Evolutionary conservation across 2,888 invertebrate species (phyloP), one percentile per base, ranked within the genome.

Genomic region (Thecophora atra): DNA sequence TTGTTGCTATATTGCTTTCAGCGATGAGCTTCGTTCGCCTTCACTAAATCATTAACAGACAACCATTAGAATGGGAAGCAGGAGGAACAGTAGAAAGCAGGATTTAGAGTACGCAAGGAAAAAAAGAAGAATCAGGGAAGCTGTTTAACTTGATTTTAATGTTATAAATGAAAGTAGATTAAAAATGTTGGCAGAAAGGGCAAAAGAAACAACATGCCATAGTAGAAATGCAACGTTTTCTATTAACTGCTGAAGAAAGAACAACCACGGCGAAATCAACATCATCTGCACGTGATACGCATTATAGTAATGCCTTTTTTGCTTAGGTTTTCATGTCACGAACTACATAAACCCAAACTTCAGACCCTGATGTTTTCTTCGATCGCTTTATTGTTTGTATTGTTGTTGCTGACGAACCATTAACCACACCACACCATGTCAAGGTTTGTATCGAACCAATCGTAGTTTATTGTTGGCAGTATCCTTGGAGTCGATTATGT

Each of bases 101-200:
- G 3, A 2, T 4, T 13, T 13, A 51, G 51, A 51, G 51, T 51
- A n/a, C n/a, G 51, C 11, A 3, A 51, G 51, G 17, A 17, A 51
- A 17, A 13, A 17, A 51, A 51, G 51, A 51, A n/a, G 19, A 19
- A 24, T 21, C 21, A 54, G 54, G 7, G 54, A 54, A 19, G 19
- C 54, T 24, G 54, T 24, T 54, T 54, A 54, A 54, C 6, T 54
- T 54, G 54, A 8, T 54, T 54, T 21, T 24, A 24, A 54, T 54
- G 24, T 54, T 54, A 19, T 54, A 54, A 54, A 54, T 54, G 24
- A 13, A 54, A 54, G 24, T 24, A 21, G 4, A 11, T 51, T 11
- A 47, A 47, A 47, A 47, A 47, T 17, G 47, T n/a, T 17, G 11
- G 13, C 5, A 47, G 47, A 47, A 47, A 47, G 15, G 2, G 11